Conservation (phyloP, 2,797 vertebrate genomes). For the Mionectes olivaceus region DNA sequence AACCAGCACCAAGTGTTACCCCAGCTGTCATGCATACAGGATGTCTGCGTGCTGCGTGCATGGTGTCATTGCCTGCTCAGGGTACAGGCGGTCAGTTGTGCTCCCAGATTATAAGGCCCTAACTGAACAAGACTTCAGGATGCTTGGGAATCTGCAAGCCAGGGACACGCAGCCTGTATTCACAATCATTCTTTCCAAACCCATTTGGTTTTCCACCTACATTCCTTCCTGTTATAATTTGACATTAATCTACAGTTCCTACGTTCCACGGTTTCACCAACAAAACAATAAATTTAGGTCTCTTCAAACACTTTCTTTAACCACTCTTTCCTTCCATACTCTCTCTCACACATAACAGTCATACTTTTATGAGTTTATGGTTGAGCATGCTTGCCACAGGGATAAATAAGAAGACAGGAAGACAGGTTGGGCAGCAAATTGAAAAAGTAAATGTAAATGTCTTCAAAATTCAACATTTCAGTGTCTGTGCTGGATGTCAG, state of each 20-base stretch:
- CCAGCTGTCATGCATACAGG: fast-evolving
- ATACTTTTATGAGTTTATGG: not conserved
- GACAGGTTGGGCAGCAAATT: not conserved
- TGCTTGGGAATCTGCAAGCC: not conserved
- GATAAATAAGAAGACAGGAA: not conserved
- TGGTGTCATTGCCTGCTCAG: not conserved
- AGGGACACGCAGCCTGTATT: not conserved
- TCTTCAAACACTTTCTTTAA: not conserved
- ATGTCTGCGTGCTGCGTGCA: not conserved
- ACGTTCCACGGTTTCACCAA: not conserved
- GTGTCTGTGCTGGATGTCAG: not conserved
- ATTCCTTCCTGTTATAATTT: not conserved
- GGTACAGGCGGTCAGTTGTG: not conserved
- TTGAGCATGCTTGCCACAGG: not conserved
- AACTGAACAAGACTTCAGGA: not conserved
- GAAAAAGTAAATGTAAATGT: not conserved
- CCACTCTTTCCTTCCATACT: not conserved
- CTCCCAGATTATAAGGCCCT: not conserved
- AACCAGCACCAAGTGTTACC: not conserved
- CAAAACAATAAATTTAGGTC: not conserved
- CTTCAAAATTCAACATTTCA: not conserved
- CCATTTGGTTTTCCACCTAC: not conserved
- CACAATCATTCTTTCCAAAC: not conserved
- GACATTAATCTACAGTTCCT: not conserved
- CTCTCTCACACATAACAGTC: not conserved